Evolutionary conservation across 2,888 invertebrate genomes (phyloP).

Genomic region (Spicauda simplicius): DNA sequence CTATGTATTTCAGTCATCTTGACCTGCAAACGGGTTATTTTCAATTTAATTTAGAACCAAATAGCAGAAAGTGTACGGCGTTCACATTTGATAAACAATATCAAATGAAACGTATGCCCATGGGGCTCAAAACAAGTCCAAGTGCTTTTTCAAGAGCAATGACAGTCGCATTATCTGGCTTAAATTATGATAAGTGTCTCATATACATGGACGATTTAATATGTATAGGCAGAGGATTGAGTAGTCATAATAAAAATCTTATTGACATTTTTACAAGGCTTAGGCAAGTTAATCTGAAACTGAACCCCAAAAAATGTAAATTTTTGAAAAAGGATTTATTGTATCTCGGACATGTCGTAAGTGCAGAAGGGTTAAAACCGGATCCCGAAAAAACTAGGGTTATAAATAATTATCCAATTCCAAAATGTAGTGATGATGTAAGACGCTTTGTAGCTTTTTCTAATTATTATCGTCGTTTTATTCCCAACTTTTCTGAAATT

Average conservation of each 20-base stretch:
- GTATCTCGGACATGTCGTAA: slow-evolving; percentile 1
- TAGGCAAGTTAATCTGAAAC: slow-evolving; percentile 4
- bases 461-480: too few species aligned
- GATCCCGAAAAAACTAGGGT: slow-evolving; percentile 2
- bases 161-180: slow-evolving; percentile 29
- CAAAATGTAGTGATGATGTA: too few species aligned
- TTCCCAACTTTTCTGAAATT: too few species aligned
- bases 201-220: slow-evolving; percentile 3
- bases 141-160: slow-evolving; percentile 31
- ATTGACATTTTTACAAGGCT: slow-evolving; percentile 3
- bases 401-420: slow-evolving; percentile 4
- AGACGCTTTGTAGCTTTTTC: too few species aligned
- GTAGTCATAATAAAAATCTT: slow-evolving; percentile 1
- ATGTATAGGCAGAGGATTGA: neutral
- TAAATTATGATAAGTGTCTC: slow-evolving; percentile 17
- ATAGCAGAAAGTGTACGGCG: too few species aligned
- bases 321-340: slow-evolving; percentile 10
- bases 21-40: too few species aligned
- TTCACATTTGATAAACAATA: too few species aligned
- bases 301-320: neutral
- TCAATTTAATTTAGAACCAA: too few species aligned
- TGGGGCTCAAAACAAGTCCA: too few species aligned
- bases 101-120: too few species aligned
- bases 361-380: neutral
- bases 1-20: too few species aligned